These are phyloP conservation scores for Polyommatus icarus DNA, from an alignment of 2,888 invertebrate genomes.

Conservation along the genomic window DNA sequence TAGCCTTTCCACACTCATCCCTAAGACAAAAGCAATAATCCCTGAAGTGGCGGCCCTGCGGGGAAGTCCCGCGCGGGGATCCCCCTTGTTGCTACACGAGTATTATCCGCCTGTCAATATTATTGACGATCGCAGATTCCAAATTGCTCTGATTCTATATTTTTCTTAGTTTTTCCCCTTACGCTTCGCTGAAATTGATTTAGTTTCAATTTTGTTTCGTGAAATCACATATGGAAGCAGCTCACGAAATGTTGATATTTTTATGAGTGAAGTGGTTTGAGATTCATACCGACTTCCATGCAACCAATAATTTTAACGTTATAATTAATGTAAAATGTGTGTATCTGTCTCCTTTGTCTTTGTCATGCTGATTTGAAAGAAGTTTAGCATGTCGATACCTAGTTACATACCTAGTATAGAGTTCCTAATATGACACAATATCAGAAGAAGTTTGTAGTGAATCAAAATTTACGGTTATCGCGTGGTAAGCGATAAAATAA, in stretches of 20 bases:
- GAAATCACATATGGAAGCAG: slow-evolving; percentile 32
- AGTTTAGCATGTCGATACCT: no score
- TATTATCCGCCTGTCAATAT: slow-evolving; percentile 72
- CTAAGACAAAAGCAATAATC: slow-evolving; percentile 18
- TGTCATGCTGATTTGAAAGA: no score
- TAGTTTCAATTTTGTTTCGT: slow-evolving; percentile 44
- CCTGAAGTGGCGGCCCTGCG: slow-evolving; percentile 47
- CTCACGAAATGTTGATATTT: background rate
- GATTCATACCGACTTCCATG: background rate
- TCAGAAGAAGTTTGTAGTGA: no score
- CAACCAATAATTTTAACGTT: no score
- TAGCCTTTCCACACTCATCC: background rate
- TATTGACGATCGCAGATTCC: slow-evolving; percentile 61
- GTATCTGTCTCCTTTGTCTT: no score
- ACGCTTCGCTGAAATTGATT: slow-evolving; percentile 42
- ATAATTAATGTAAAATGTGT: no score
- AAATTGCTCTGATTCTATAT: slow-evolving; percentile 59
- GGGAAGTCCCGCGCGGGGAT: background rate
- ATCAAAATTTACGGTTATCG: no score
- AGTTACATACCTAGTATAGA: no score
- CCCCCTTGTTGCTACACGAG: slow-evolving; percentile 65
- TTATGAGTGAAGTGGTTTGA: background rate
- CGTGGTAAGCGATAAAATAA: no score
- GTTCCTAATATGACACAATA: no score
- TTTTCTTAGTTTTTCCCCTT: slow-evolving; percentile 43